Base-by-base conservation (phyloP, 2,113 vertebrate species). In the Azemiops feae region DNA sequence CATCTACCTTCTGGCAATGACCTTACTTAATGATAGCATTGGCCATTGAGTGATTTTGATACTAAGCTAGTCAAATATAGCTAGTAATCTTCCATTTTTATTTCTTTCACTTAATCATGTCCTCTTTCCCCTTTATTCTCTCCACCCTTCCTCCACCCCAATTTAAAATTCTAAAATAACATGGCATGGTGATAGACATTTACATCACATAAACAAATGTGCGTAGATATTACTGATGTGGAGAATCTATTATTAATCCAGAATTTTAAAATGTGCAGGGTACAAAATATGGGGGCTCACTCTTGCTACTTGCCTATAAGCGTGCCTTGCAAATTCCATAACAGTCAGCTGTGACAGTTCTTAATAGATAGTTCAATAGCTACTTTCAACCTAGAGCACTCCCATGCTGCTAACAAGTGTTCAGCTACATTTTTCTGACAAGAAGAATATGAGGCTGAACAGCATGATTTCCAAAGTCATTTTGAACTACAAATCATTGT, bases 341-440 rank as follows among this genome's bases (percentile, higher is more conserved):
- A 60, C 60, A 20, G 27, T 89, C 53, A 58, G 43, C 90, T 85
- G 53, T 22, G 30, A 58, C 87, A 88, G 90, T 45, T 1, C 92
- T 94, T 47, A 89, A 88, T 14, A 89, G 34, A 92, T 45, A 55
- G 4, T 58, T 53, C 34, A 89, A 30, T 50, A 93, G 88, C 58
- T 47, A 3, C 39, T 93, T 95, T 93, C 90, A 93, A 86, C 91
- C n/a, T n/a, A n/a, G n/a, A n/a, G n/a, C n/a, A n/a, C n/a, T n/a
- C n/a, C 60, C 4, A 74, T 91, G n/a, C n/a, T 93, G 39, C 86
- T 92, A 39, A 89, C 58, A 93, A 85, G 87, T 30, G 27, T 95
- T 85, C 5, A 89, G 92, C 27, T 9, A 92, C 45, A 91, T 93
- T 27, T n/a, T 47, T 93, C 22, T 23, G 87, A 39, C 3, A 30